Evolutionary conservation across 2,888 invertebrate genomes (phyloP).

Genomic region (Macaria notata): DNA sequence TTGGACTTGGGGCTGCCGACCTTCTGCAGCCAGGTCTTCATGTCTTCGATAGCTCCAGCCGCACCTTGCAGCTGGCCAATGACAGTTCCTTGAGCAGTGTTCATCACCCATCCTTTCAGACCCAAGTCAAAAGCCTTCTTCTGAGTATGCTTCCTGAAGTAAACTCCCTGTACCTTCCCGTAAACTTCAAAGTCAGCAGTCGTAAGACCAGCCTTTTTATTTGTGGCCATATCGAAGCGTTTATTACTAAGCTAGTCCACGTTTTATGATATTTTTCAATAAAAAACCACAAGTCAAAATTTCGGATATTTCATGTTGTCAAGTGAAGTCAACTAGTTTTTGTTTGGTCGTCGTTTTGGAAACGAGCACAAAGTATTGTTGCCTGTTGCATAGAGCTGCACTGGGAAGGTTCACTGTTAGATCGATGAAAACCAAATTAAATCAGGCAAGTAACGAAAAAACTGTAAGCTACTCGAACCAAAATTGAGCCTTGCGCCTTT

Average conservation of each 20-base stretch:
- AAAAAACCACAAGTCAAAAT: not conserved
- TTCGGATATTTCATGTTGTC: conserved; percentile 1
- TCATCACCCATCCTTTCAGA: conserved; percentile 89
- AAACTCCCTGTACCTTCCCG: conserved; percentile 84
- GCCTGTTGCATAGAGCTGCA: conserved; percentile 22
- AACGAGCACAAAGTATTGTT: conserved; percentile 33
- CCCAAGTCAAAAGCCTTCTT: conserved; percentile 83
- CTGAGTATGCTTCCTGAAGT: conserved; percentile 84
- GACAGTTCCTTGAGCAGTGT: conserved; percentile 86
- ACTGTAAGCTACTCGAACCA: no score
- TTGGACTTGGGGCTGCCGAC: conserved; percentile 86
- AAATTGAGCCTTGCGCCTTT: no score
- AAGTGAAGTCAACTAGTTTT: conserved; percentile 21
- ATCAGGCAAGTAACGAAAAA: no score
- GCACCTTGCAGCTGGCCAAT: conserved; percentile 86
- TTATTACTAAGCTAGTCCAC: conserved; percentile 3
- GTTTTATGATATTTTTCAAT: not conserved
- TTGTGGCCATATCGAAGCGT: conserved; percentile 16
- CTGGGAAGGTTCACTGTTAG: not conserved
- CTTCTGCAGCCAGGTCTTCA: conserved; percentile 82
- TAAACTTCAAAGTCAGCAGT: conserved; percentile 82
- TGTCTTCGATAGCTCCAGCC: conserved; percentile 78
- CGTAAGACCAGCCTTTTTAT: conserved; percentile 44
- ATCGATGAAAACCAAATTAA: no score
- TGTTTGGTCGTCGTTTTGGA: conserved; percentile 48